Base-by-base conservation (phyloP, 2,113 vertebrate genomes). In the Typhlomys cinereus region DNA sequence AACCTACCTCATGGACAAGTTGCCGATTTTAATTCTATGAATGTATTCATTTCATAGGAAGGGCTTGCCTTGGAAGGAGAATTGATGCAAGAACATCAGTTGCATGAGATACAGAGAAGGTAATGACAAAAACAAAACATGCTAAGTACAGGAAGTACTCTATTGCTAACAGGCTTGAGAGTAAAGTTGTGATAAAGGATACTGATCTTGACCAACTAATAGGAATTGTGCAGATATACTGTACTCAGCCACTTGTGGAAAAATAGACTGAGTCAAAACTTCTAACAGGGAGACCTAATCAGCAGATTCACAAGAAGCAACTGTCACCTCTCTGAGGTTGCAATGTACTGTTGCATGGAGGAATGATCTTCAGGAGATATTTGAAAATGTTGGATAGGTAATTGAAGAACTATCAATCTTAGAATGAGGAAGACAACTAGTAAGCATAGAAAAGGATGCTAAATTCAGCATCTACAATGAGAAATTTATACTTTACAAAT, bases 251-350 rank as follows among this genome's bases (percentile, higher is more conserved):
- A 54, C 2, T 10, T 6, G 4, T 48, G 13, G 20, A 7, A 3
- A 54, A 8, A 18, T 17, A 21, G 13, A 2, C 21, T 10, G 12
- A 80, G 5, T 3, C 2, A 41, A 4, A 23, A 13, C 5, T 54
- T 75, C 2, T 17, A 2, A 8, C 20, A 21, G 21, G 23, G 2
- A 54, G 2, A 36, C 62, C 29, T 44, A 44, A 50, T 0, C 54
- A 15, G 34, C 11, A 23, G n/a, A 4, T 80, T n/a, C 18, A 18
- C 11, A 25, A 15, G 7, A 31, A 36, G 23, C 34, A 50, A 13
- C 29, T n/a, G 11, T 2, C 7, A 39, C 4, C 61, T 57, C 41
- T n/a, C 3, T 3, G 8, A 0, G 8, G 1, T 4, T 61, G 27
- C 39, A 10, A 9, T 29, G 7, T 34, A 4, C 44, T 10, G 2